These are phyloP conservation scores for Prionace glauca DNA, from an alignment of 2,797 vertebrate species.

Conservation along the genomic window DNA sequence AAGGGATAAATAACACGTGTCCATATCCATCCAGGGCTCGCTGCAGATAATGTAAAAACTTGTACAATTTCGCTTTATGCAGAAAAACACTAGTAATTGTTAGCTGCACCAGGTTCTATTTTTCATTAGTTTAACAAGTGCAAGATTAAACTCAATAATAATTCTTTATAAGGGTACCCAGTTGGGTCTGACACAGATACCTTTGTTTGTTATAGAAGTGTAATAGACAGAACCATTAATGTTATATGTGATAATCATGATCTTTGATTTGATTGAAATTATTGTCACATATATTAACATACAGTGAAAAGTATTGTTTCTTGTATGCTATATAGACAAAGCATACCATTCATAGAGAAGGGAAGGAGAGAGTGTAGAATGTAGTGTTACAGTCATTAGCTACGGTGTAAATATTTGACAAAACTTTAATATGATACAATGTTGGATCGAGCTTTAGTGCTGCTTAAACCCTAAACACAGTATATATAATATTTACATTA, in stretches of 20 bases:
- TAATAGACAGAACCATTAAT: neutral
- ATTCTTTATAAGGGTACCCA: neutral
- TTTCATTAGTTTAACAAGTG: constrained; percentile 7
- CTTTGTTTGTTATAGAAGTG: neutral
- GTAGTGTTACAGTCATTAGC: too few species aligned
- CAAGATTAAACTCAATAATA: constrained; percentile 12
- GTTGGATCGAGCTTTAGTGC: neutral
- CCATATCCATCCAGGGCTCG: constrained; percentile 20
- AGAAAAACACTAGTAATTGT: constrained; percentile 5
- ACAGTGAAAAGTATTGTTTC: too few species aligned
- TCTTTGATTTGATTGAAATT: too few species aligned
- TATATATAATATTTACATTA: neutral
- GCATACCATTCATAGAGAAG: too few species aligned
- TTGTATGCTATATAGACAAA: too few species aligned
- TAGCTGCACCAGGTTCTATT: neutral
- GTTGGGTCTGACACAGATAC: neutral
- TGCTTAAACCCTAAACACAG: neutral
- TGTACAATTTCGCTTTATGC: constrained; percentile 20
- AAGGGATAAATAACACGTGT: constrained; percentile 35
- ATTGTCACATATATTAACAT: too few species aligned
- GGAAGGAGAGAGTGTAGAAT: too few species aligned
- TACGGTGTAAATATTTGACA: neutral
- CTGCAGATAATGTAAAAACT: neutral
- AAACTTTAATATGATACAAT: neutral
- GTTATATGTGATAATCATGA: constrained; percentile 2